Evolutionary conservation across 2,797 vertebrate species (phyloP), one percentile per base, ranked within the genome.

Genomic region (Atherinosoma microstoma): DNA sequence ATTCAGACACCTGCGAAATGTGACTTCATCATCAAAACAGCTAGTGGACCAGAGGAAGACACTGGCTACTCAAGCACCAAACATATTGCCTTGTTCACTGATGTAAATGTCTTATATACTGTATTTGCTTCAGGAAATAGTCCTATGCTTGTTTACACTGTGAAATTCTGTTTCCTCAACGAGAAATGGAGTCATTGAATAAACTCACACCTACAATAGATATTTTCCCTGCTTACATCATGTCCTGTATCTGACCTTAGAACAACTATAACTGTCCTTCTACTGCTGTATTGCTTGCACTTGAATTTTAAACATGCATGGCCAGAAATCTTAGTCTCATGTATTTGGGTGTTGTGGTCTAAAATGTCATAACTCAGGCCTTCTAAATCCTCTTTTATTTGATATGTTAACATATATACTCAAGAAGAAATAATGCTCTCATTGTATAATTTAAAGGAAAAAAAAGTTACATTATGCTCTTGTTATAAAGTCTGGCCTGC

Each of bases 121-220:
- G 83, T 84, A 85, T 86, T 84, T 86, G 87, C 90, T 90, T 84
- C 80, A 87, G 84, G 84, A 94, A 87, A 72, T 84, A 83, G 79
- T 87, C 84, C 82, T 80, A 75, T 85, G 84, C 81, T 89, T 90
- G 89, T 91, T 92, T 86, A 93, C 92, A 93, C 92, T 93, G 92
- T 92, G 92, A 90, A 89, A 90, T 77, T 83, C 83, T 68, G 70
- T 88, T 83, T 87, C 61, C 78, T 76, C 8, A 7, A 82, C 70
- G 67, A 76, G 69, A 88, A 83, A 75, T 57, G 22, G 40, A 77
- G 59, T 80, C 58, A 67, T 85, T 76, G 49, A 49, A 73, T 85
- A 61, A 75, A 70, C 71, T 75, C 62, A 82, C 78, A 69, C 61
- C 59, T 24, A 74, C 61, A 65, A 45, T 74, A 83, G 73, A 77